Evolutionary conservation across 2,113 vertebrate species (phyloP).

Genomic region (Pseudorasbora parva): DNA sequence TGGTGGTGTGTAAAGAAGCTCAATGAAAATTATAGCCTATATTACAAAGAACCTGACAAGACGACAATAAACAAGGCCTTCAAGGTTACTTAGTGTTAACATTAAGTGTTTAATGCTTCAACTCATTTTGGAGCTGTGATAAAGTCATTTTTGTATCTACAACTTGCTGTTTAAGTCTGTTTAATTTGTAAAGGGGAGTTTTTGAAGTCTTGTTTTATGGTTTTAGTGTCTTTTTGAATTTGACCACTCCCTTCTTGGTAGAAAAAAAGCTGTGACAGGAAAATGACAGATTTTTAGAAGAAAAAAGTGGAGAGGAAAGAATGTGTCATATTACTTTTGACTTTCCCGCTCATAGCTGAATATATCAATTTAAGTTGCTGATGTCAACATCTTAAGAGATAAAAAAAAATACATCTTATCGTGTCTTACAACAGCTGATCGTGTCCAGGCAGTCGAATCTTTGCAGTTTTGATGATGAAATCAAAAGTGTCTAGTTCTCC

Average conservation of each 20-base stretch:
- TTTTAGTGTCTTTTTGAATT: slow-evolving; percentile 4
- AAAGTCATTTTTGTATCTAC: neutral
- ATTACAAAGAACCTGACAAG: neutral
- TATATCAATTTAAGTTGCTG: neutral
- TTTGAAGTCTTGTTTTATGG: neutral
- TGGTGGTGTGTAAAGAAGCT: neutral
- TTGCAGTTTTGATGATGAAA: slow-evolving; percentile 36
- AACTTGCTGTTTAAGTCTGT: neutral
- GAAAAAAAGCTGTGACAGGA: neutral
- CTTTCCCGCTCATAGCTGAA: slow-evolving; percentile 36
- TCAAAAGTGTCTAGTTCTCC: neutral
- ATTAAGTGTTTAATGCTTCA: neutral
- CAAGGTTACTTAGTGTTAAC: neutral
- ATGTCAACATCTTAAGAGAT: neutral
- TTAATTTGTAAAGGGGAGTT: slow-evolving; percentile 11
- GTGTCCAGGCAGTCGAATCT: neutral
- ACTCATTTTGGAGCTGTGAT: neutral
- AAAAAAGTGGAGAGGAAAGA: neutral
- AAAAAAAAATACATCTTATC: neutral
- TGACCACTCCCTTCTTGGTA: slow-evolving; percentile 45
- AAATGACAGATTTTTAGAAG: neutral
- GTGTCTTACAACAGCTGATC: neutral
- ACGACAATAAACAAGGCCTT: neutral
- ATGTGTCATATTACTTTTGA: slow-evolving; percentile 42
- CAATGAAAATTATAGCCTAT: neutral